These are phyloP conservation scores for Melikaiella ostensackeni DNA, from an alignment of 2,888 invertebrate genomes.

Conservation along the genomic window DNA sequence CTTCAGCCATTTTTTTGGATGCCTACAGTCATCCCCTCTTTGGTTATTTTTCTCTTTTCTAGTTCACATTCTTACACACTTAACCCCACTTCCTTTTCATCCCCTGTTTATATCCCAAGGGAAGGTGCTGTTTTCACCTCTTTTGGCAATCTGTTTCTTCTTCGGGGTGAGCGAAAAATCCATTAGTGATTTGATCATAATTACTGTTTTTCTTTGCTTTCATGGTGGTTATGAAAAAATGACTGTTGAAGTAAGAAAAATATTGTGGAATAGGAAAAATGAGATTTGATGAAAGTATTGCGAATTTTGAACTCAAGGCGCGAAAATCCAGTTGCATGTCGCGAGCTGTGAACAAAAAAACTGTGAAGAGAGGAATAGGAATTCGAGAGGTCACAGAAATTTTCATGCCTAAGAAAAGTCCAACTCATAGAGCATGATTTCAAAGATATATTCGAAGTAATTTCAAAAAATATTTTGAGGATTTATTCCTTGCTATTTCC, in stretches of 20 bases:
- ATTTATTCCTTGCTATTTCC: not conserved
- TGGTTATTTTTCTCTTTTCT: constrained; percentile 52
- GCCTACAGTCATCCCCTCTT: constrained; percentile 33
- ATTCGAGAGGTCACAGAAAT: not conserved
- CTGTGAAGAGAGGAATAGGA: not conserved
- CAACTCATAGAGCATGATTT: not conserved
- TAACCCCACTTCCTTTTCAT: not conserved
- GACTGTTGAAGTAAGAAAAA: too few species aligned
- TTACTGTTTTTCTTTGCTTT: not conserved
- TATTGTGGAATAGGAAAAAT: not conserved
- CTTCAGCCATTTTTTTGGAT: constrained; percentile 41
- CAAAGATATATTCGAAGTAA: not conserved
- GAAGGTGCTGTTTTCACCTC: not conserved
- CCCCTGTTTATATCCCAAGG: constrained; percentile 5
- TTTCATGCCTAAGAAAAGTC: not conserved
- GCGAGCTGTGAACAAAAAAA: not conserved
- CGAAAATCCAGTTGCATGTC: not conserved
- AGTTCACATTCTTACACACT: constrained; percentile 34
- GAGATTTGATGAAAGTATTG: not conserved
- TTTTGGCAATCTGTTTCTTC: not conserved
- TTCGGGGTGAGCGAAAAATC: not conserved
- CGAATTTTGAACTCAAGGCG: not conserved
- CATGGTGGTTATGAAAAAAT: too few species aligned
- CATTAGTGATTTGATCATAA: not conserved
- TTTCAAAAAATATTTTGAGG: not conserved